Percentiles rank a stretch among this genome's conserved stretches.
These are phyloP conservation scores for Apogon hyalosoma DNA, from an alignment of 2,797 vertebrate species.

Conservation along the genomic window DNA sequence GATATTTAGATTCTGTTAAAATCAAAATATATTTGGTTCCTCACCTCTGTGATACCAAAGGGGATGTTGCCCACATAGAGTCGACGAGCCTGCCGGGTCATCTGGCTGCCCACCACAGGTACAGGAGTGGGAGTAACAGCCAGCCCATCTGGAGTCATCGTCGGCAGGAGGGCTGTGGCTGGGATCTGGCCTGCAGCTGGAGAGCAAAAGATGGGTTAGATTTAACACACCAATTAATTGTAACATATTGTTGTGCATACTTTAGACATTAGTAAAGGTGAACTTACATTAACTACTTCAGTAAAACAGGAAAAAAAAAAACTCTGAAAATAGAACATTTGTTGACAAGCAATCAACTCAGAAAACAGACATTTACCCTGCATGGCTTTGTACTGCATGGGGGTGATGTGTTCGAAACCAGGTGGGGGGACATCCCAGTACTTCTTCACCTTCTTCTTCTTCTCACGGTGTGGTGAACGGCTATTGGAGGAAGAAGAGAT, in stretches of 20 bases:
- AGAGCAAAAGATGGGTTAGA: slow-evolving; percentile 18
- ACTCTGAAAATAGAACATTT: background rate
- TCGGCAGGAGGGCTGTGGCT: slow-evolving; percentile 92
- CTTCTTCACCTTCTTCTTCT: slow-evolving; percentile 96
- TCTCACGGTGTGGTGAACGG: slow-evolving; percentile 92
- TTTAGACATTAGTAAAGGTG: background rate
- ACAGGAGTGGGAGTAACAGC: slow-evolving; percentile 93
- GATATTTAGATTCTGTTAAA: background rate
- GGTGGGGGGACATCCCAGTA: slow-evolving; percentile 88
- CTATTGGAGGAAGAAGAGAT: slow-evolving; percentile 60
- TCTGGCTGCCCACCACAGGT: slow-evolving; percentile 94
- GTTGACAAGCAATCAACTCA: background rate
- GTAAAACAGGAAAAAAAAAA: background rate
- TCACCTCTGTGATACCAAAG: slow-evolving; percentile 94
- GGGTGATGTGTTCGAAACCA: slow-evolving; percentile 87
- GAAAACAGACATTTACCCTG: slow-evolving; percentile 80
- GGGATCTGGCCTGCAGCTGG: slow-evolving; percentile 94
- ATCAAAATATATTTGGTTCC: slow-evolving; percentile 1
- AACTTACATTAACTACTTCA: background rate
- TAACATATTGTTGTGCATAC: background rate
- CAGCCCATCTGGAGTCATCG: slow-evolving; percentile 93
- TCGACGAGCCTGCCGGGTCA: slow-evolving; percentile 93
- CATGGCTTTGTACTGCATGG: slow-evolving; percentile 89
- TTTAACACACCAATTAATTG: background rate
- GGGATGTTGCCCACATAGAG: slow-evolving; percentile 96